Evolutionary conservation across 2,797 vertebrate genomes (phyloP).

Genomic region (Florisuga fusca): DNA sequence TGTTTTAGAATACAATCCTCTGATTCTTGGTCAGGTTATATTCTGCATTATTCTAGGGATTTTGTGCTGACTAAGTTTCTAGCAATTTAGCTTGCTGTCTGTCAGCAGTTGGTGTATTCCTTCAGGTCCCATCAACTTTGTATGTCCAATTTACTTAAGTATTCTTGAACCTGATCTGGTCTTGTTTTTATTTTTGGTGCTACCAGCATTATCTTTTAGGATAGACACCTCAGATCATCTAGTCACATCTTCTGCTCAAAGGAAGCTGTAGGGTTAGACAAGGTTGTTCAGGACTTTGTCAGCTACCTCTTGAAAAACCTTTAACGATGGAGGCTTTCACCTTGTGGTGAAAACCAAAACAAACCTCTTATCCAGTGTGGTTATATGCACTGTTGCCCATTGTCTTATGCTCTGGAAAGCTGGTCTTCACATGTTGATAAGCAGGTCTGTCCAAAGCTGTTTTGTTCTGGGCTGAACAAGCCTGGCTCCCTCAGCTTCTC

Average conservation of each 20-base stretch:
- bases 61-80: neutral
- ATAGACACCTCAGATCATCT: neutral
- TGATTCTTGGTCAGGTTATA: fast-evolving
- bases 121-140: neutral
- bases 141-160: neutral
- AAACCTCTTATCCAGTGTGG: neutral
- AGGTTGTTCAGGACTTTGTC: neutral
- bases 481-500: neutral
- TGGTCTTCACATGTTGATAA: neutral
- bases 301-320: neutral
- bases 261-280: neutral
- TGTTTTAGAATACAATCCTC: neutral
- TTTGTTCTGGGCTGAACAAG: neutral
- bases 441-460: neutral
- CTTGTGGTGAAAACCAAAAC: too few relatives aligned
- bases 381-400: neutral
- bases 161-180: neutral
- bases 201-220: neutral
- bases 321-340: neutral
- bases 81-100: neutral
- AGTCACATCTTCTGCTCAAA: neutral
- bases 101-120: neutral
- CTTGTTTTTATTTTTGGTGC: neutral
- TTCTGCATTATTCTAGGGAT: neutral
- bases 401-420: neutral